phyloP scores from a whole-genome alignment of 2,113 vertebrate species.

The Harpagus bidentatus region DNA sequence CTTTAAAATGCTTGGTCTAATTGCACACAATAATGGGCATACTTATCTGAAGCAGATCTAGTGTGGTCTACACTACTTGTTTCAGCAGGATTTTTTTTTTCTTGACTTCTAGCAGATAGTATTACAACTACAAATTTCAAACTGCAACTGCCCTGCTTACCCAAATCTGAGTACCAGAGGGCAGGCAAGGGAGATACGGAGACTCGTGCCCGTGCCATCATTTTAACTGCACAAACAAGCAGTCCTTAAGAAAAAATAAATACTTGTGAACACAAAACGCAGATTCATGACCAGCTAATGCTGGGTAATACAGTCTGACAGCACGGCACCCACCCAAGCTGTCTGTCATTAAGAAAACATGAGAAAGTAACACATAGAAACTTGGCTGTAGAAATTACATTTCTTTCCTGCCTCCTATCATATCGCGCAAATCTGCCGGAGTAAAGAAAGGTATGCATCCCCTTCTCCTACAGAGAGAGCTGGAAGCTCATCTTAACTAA shows the following conservation, averaged over 20 bases:
- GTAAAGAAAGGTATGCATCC: background rate
- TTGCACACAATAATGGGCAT: background rate
- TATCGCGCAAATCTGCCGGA: background rate
- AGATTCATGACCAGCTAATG: background rate
- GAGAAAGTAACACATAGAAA: background rate
- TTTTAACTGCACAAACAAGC: background rate
- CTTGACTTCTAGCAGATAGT: background rate
- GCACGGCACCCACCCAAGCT: background rate
- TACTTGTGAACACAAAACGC: accelerated
- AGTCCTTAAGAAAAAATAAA: background rate
- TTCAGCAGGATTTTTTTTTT: background rate
- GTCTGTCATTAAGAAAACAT: background rate
- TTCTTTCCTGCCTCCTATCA: background rate
- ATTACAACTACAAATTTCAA: background rate
- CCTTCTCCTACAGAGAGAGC: background rate
- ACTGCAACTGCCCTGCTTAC: background rate
- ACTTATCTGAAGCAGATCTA: background rate
- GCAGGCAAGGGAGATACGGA: background rate
- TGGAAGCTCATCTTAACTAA: background rate
- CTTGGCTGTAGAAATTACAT: background rate
- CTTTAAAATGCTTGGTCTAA: background rate
- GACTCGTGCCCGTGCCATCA: background rate
- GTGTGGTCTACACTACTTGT: background rate
- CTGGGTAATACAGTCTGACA: background rate
- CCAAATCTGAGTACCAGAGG: background rate